Evolutionary conservation across 2,113 vertebrate species (phyloP).

Genomic region (Spermophilus dauricus): DNA sequence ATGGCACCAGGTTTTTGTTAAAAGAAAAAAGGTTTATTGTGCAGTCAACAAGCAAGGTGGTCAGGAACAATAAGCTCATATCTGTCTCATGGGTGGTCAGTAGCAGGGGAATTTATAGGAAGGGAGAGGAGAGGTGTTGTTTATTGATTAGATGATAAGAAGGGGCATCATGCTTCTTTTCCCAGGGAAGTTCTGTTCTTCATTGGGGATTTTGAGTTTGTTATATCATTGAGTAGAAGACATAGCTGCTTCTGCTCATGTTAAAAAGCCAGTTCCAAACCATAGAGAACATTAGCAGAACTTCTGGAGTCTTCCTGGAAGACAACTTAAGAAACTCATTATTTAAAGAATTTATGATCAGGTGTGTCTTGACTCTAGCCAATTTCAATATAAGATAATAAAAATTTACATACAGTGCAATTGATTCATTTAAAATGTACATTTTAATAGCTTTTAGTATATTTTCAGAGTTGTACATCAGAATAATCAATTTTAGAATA

Average conservation of each 20-base stretch:
- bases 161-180: background rate
- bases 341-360: background rate
- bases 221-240: too few species aligned
- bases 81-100: background rate
- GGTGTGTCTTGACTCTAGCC: background rate
- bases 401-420: background rate
- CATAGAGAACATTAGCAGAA: background rate
- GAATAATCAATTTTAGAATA: background rate
- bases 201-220: background rate
- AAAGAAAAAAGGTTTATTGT: background rate
- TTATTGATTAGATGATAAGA: background rate
- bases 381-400: background rate
- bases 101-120: background rate
- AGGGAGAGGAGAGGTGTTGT: background rate
- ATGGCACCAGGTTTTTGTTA: background rate
- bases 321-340: background rate
- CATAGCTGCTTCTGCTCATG: background rate
- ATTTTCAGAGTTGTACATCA: background rate
- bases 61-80: background rate
- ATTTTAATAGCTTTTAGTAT: background rate
- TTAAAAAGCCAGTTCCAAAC: background rate
- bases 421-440: background rate
- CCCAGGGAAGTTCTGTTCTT: background rate
- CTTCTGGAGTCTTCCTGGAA: background rate
- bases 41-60: background rate